A percentile compares a stretch with the other conserved stretches of the same genome.
Conservation (phyloP, 2,797 vertebrate species). For the Catamblyrhynchus diadema region DNA sequence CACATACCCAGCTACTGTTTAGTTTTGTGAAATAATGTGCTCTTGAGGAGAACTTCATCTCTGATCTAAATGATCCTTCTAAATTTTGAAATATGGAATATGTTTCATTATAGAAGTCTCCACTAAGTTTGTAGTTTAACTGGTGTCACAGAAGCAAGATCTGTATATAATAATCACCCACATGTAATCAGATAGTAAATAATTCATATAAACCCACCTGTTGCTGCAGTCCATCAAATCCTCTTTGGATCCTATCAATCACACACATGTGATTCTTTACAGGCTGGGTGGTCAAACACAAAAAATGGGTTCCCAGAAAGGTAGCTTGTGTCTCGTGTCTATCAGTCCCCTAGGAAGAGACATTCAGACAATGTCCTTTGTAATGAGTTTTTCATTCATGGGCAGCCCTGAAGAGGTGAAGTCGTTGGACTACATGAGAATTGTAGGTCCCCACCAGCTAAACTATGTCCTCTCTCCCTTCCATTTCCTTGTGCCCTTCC, state of each 20-base stretch:
- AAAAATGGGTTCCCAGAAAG: background rate
- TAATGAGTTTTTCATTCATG: background rate
- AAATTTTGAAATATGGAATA: background rate
- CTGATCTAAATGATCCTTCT: background rate
- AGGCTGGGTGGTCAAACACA: background rate
- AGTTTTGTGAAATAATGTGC: background rate
- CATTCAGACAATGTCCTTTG: accelerated
- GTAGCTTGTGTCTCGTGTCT: too few relatives aligned
- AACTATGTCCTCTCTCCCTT: background rate
- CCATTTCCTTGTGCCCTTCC: background rate
- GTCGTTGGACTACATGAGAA: too few relatives aligned
- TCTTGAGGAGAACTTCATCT: background rate
- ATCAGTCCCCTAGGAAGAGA: background rate
- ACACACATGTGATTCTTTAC: too few relatives aligned
- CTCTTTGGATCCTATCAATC: background rate
- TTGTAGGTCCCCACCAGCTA: background rate
- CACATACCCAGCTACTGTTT: background rate
- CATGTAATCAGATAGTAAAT: background rate
- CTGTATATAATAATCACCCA: background rate
- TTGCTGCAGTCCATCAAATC: background rate
- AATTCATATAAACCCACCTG: background rate
- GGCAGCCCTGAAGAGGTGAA: background rate
- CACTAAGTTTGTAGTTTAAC: background rate
- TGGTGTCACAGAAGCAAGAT: background rate
- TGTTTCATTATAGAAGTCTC: background rate